phyloP scores from a whole-genome alignment of 2,888 invertebrate species.

The Ormyrus rosae region DNA sequence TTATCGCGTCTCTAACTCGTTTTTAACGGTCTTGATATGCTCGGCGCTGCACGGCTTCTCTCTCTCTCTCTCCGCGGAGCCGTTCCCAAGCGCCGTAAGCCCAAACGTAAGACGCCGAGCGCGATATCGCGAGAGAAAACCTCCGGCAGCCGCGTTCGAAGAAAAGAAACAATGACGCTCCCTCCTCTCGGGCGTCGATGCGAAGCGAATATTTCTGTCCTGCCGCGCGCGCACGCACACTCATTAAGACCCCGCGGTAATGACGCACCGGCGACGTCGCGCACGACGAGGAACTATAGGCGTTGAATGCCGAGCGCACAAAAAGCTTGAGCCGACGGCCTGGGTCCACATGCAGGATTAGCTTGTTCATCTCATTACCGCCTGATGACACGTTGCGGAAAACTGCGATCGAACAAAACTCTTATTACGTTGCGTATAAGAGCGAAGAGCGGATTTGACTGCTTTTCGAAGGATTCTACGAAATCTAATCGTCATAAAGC shows the following conservation, averaged over 20 bases:
- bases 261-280: conserved; percentile 15
- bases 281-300: conserved; percentile 2
- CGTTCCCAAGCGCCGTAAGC: conserved; percentile 30
- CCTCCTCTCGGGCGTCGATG: not conserved
- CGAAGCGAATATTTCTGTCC: too few species aligned
- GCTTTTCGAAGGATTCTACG: too few species aligned
- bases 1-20: conserved; percentile 51
- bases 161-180: not conserved
- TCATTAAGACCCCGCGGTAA: conserved; percentile 40
- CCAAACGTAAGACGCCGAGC: conserved; percentile 22
- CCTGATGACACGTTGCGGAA: conserved; percentile 10
- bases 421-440: not conserved
- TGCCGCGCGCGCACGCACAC: conserved; percentile 9
- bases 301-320: conserved; percentile 32
- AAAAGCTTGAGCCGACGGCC: conserved; percentile 9
- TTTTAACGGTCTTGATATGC: conserved; percentile 49
- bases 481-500: too few species aligned
- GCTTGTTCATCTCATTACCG: conserved; percentile 42
- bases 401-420: not conserved
- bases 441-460: not conserved
- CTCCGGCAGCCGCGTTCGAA: not conserved
- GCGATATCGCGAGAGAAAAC: not conserved
- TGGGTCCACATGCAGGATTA: conserved; percentile 28
- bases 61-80: not conserved
- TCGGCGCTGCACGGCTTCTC: conserved; percentile 2